Percentiles rank a stretch among this genome's conserved stretches.
These are phyloP conservation scores for Mercenaria mercenaria DNA, from an alignment of 1,140 invertebrate species.

Conservation along the genomic window DNA sequence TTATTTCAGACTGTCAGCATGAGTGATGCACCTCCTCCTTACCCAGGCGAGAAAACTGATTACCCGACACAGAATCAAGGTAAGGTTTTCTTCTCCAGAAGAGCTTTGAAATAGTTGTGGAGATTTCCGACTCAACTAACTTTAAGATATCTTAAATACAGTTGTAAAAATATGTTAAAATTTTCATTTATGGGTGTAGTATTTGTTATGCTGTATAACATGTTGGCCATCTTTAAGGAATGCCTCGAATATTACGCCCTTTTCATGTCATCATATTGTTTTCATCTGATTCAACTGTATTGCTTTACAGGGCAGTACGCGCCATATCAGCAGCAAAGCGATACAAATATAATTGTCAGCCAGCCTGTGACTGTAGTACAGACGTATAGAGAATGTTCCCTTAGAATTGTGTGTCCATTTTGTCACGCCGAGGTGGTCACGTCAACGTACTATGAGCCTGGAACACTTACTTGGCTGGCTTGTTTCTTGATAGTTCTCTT, in stretches of 20 bases:
- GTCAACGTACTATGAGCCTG: constrained; percentile 64
- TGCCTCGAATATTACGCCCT: too few species aligned
- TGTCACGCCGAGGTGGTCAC: constrained; percentile 73
- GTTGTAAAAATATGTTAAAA: too few species aligned
- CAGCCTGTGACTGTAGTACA: constrained; percentile 10
- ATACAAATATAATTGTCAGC: background rate
- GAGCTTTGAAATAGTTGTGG: background rate
- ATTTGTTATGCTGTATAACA: too few species aligned
- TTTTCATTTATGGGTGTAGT: too few species aligned
- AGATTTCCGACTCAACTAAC: background rate
- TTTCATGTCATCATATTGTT: too few species aligned
- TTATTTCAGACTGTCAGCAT: background rate
- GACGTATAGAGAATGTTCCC: constrained; percentile 45
- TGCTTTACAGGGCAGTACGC: background rate
- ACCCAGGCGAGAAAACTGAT: background rate
- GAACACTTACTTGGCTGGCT: constrained; percentile 71
- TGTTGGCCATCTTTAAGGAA: too few species aligned
- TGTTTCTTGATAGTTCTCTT: constrained; percentile 67
- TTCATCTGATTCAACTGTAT: too few species aligned
- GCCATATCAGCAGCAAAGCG: background rate
- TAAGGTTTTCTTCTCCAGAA: background rate
- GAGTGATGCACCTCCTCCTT: constrained; percentile 10
- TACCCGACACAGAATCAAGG: background rate
- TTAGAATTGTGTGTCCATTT: constrained; percentile 65
- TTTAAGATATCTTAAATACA: too few species aligned